A percentile compares a stretch with the other conserved stretches of the same genome.
Conservation (phyloP, 2,113 vertebrate genomes). For the Pteronura brasiliensis region DNA sequence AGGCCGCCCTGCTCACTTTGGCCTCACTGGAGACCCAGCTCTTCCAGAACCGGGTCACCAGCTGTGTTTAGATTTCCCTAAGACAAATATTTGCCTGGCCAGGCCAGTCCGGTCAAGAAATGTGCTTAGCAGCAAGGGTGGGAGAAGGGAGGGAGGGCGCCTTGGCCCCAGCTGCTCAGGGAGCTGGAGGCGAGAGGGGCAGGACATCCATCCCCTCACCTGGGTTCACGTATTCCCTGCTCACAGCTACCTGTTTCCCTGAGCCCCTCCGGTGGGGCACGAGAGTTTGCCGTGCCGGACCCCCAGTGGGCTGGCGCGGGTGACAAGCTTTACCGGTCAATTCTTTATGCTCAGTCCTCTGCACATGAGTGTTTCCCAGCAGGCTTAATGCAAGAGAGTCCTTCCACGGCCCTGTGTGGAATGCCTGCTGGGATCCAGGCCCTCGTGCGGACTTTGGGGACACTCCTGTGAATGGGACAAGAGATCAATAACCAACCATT, state of each 20-base stretch:
- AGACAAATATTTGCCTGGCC: constrained; percentile 67
- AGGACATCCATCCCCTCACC: no score
- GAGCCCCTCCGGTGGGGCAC: neutral
- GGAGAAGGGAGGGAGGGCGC: neutral
- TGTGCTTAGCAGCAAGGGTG: neutral
- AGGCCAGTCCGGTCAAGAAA: neutral
- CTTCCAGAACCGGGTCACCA: neutral
- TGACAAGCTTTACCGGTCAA: neutral
- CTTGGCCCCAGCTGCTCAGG: neutral
- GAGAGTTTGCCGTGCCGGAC: neutral
- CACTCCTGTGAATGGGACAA: neutral
- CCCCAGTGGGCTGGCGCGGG: neutral
- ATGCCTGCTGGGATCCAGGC: rapidly evolving
- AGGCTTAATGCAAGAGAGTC: rapidly evolving
- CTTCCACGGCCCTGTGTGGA: no score
- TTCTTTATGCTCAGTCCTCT: neutral
- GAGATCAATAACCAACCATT: rapidly evolving
- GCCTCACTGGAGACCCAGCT: neutral
- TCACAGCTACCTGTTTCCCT: neutral
- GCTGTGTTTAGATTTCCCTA: constrained; percentile 56
- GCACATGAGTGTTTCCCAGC: rapidly evolving
- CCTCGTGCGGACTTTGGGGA: neutral
- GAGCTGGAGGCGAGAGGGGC: neutral
- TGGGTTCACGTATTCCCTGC: neutral
- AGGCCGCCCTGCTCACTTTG: neutral